Evolutionary conservation across 2,797 vertebrate genomes (phyloP).

Genomic region (Hippocampus kuda): DNA sequence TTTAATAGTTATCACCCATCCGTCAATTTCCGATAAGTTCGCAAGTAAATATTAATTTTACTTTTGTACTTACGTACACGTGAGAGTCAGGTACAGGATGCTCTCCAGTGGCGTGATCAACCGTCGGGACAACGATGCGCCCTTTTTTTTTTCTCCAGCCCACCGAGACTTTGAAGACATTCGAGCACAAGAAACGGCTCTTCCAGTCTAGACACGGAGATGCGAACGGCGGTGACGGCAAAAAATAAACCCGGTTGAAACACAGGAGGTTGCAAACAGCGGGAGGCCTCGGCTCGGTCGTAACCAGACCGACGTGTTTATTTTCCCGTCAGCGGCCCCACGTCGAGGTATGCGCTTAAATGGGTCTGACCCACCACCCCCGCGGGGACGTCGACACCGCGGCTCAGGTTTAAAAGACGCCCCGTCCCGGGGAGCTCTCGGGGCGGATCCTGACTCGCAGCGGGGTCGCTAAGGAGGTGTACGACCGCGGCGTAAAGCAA

Average conservation of each 20-base stretch:
- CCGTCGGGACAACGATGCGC: background rate
- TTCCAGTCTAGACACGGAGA: slow-evolving; percentile 21
- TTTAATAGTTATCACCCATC: too few species aligned
- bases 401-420: slow-evolving; percentile 64
- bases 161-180: background rate
- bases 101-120: too few species aligned
- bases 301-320: slow-evolving; percentile 63
- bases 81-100: too few species aligned
- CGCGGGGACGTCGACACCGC: slow-evolving; percentile 51
- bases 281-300: slow-evolving; percentile 33
- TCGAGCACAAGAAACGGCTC: background rate
- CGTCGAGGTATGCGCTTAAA: slow-evolving; percentile 64
- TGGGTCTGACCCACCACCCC: slow-evolving; percentile 44
- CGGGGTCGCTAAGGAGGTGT: slow-evolving; percentile 56
- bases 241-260: slow-evolving; percentile 24
- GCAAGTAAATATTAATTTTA: background rate
- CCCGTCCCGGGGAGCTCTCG: slow-evolving; percentile 55
- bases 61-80: too few species aligned
- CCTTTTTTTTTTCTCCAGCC: slow-evolving; percentile 4
- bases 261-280: slow-evolving; percentile 53
- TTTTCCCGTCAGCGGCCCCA: slow-evolving; percentile 63
- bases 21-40: background rate
- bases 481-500: slow-evolving; percentile 50
- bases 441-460: slow-evolving; percentile 63
- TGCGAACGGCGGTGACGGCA: slow-evolving; percentile 29